A percentile compares a stretch with the other conserved stretches of the same genome.
Conservation (phyloP, 1,140 invertebrate genomes). For the Latrodectus geometricus region DNA sequence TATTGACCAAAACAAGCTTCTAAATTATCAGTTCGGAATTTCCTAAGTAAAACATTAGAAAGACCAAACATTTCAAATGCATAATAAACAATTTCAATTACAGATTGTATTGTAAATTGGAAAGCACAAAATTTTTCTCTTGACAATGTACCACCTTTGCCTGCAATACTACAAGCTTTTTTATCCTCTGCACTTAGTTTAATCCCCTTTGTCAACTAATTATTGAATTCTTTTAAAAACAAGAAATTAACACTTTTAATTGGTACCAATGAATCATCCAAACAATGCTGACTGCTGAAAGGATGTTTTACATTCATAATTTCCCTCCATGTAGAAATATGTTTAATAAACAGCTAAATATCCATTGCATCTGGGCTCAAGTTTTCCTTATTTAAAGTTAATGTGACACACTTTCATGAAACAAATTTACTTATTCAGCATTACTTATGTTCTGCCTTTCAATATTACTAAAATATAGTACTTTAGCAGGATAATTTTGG, state of each 20-base stretch:
- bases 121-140: not conserved
- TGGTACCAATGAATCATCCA: not conserved
- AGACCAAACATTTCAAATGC: not conserved
- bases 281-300: not conserved
- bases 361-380: not conserved
- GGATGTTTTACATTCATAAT: not conserved
- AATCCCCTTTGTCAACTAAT: not conserved
- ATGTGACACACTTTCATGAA: not conserved
- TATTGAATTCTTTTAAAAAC: not conserved
- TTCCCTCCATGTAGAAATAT: not conserved
- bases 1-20: conserved; percentile 2
- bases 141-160: not conserved
- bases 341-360: not conserved
- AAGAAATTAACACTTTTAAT: not conserved
- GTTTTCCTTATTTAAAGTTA: not conserved
- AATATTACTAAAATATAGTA: not conserved
- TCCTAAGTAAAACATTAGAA: not conserved
- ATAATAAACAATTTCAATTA: not conserved
- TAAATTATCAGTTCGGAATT: conserved; percentile 1
- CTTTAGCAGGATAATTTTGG: not conserved
- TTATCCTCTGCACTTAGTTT: not conserved
- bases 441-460: not conserved
- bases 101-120: not conserved
- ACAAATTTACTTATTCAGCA: not conserved
- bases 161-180: not conserved